Conservation (phyloP, 2,113 vertebrate species). For the Stegastes partitus region DNA sequence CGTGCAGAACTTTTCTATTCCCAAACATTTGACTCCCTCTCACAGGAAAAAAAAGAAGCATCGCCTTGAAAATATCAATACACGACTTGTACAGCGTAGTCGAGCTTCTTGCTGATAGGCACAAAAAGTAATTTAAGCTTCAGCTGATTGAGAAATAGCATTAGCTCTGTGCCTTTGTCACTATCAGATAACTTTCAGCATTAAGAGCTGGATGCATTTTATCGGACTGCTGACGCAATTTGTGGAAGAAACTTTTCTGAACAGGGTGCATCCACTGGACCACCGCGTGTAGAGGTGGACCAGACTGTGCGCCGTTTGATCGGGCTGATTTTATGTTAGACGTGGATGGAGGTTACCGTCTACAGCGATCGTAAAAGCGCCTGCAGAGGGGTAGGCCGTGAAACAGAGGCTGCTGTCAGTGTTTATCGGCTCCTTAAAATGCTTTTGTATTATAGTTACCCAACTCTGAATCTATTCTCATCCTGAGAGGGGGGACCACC, state of each 20-base stretch:
- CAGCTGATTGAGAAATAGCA: slow-evolving; percentile 20
- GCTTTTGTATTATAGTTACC: neutral
- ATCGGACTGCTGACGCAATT: slow-evolving; percentile 42
- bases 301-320: neutral
- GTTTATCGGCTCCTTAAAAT: slow-evolving; percentile 23
- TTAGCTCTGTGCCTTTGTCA: slow-evolving; percentile 25
- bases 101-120: slow-evolving; percentile 21
- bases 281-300: neutral
- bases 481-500: neutral
- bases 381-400: slow-evolving; percentile 1
- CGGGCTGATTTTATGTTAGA: slow-evolving; percentile 9
- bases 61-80: neutral
- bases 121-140: slow-evolving; percentile 14
- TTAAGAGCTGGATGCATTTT: slow-evolving; percentile 29
- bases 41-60: neutral
- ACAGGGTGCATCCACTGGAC: neutral
- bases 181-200: slow-evolving; percentile 53
- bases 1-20: neutral
- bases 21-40: neutral
- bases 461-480: slow-evolving; percentile 3
- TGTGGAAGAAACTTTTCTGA: slow-evolving; percentile 5
- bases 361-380: neutral
- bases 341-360: neutral
- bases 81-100: neutral
- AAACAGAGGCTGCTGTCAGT: neutral